Percentiles rank a stretch among this genome's conserved stretches.
These are phyloP conservation scores for Leptosomus discolor DNA, from an alignment of 2,113 vertebrate species.

Conservation along the genomic window DNA sequence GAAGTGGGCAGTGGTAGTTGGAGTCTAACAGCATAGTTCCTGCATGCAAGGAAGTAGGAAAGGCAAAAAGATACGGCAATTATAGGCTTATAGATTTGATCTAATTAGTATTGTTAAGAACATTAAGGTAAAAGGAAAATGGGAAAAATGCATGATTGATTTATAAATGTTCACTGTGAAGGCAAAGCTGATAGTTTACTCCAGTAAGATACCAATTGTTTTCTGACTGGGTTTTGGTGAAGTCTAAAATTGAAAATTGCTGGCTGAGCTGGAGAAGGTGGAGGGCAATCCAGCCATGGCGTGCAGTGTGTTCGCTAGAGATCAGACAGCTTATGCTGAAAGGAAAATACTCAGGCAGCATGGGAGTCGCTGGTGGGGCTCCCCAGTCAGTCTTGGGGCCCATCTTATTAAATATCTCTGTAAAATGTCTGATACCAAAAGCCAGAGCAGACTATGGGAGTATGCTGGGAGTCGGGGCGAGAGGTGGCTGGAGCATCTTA, in stretches of 20 bases:
- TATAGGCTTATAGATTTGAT: not conserved
- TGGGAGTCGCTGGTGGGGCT: not conserved
- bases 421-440: not conserved
- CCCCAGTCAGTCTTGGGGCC: not conserved
- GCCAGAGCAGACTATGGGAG: not conserved
- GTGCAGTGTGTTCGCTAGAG: accelerated
- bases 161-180: not conserved
- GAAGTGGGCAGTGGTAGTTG: not conserved
- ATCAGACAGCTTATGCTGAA: not conserved
- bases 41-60: not conserved
- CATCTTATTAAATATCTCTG: not conserved
- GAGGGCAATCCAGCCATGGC: not conserved
- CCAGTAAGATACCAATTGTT: not conserved
- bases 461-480: accelerated
- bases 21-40: not conserved
- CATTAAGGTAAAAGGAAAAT: not conserved
- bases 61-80: not conserved
- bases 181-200: not conserved
- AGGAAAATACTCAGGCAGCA: not conserved
- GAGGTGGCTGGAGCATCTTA: not conserved
- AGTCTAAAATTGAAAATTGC: not conserved
- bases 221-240: not conserved
- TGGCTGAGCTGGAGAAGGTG: not conserved
- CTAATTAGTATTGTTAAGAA: not conserved
- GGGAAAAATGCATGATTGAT: not conserved